phyloP scores from a whole-genome alignment of 1,140 invertebrate genomes.

The Planococcus citri region DNA sequence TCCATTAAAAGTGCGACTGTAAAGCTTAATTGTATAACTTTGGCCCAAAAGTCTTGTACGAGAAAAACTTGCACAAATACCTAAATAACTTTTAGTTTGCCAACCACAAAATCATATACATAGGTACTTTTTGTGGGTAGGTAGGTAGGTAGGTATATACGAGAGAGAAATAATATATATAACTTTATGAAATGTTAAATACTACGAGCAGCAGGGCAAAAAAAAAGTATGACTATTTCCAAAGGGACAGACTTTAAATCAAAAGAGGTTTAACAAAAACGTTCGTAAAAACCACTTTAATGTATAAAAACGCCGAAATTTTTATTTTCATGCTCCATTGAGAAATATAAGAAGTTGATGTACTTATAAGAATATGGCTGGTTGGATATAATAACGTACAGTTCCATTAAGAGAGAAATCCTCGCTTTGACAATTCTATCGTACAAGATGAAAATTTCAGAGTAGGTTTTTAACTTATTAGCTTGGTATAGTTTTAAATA shows the following conservation, averaged over 20 bases:
- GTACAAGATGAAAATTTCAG: too few relatives aligned
- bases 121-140: background rate
- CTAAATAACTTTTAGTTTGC: background rate
- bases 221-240: background rate
- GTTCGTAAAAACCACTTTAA: background rate
- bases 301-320: background rate
- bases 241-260: background rate
- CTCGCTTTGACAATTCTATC: background rate
- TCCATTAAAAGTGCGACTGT: background rate
- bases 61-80: background rate
- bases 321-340: background rate
- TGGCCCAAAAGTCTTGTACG: background rate
- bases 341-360: background rate
- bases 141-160: too few relatives aligned
- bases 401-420: background rate
- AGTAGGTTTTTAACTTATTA: too few relatives aligned
- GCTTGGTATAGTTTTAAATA: too few relatives aligned
- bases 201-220: background rate
- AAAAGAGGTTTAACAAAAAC: background rate
- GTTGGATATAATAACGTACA: background rate
- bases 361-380: too few relatives aligned
- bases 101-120: background rate
- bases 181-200: constrained; percentile 2
- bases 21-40: background rate
- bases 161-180: background rate